A percentile compares a stretch with the other conserved stretches of the same genome.
Conservation (phyloP, 53 echinoderm and acorn worm species). For the Holothuria leucospilota region DNA sequence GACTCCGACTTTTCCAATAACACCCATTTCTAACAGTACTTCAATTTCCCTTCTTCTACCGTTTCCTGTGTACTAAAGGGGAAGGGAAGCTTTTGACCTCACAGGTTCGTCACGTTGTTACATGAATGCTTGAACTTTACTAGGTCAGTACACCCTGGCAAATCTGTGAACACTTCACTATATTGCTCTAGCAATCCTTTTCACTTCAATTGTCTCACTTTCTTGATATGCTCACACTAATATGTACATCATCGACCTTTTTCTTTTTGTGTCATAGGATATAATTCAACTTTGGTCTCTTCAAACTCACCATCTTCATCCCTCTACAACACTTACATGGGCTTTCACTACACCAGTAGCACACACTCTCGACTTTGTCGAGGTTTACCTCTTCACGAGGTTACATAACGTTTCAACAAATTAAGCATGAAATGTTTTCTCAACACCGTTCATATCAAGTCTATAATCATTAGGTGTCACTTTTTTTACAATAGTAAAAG, state of each 20-base stretch:
- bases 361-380: neutral
- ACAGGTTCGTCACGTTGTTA: constrained; percentile 55
- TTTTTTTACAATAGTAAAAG: constrained; percentile 39
- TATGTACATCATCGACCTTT: constrained; percentile 51
- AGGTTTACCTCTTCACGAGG: neutral
- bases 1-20: constrained; percentile 63
- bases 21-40: constrained; percentile 37
- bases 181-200: constrained; percentile 40
- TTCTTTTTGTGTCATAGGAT: constrained; percentile 30
- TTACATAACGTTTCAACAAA: constrained; percentile 58
- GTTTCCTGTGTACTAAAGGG: constrained; percentile 46
- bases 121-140: constrained; percentile 34
- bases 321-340: constrained; percentile 4
- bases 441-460: constrained; percentile 52
- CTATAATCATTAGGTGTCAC: constrained; percentile 57
- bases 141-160: constrained; percentile 54
- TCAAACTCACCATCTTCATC: neutral
- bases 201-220: constrained; percentile 22
- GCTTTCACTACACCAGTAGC: constrained; percentile 3
- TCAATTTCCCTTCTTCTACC: constrained; percentile 46
- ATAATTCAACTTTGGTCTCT: neutral
- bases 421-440: constrained; percentile 66
- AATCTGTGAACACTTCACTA: constrained; percentile 58
- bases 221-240: constrained; percentile 33
- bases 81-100: constrained; percentile 51